phyloP scores from a whole-genome alignment of 2,888 invertebrate genomes.

The Thumatha senex region DNA sequence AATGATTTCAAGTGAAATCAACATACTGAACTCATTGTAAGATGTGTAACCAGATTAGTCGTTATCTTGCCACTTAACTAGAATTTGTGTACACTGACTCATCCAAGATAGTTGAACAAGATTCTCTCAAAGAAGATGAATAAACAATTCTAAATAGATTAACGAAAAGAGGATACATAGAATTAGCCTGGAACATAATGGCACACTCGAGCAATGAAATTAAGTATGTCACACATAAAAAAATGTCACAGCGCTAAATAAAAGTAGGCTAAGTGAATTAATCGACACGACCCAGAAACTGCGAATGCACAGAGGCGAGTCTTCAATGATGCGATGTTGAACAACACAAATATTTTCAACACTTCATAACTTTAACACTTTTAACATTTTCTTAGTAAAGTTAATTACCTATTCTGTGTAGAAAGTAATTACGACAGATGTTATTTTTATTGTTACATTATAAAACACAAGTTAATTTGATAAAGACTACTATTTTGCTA shows the following conservation, averaged over 20 bases:
- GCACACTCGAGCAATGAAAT: slow-evolving; percentile 59
- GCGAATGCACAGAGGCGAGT: slow-evolving; percentile 42
- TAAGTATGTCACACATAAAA: slow-evolving; percentile 73
- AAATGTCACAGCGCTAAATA: slow-evolving; percentile 74
- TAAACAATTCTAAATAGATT: slow-evolving; percentile 11
- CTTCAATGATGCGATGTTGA: slow-evolving; percentile 35
- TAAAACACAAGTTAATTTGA: too few relatives aligned
- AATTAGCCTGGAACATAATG: slow-evolving; percentile 38
- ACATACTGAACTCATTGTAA: slow-evolving; percentile 25
- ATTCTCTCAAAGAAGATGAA: slow-evolving; percentile 3
- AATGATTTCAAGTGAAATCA: slow-evolving; percentile 23
- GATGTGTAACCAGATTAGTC: slow-evolving; percentile 18
- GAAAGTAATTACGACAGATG: neutral
- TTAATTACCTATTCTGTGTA: neutral
- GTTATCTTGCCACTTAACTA: slow-evolving; percentile 19
- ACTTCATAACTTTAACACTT: slow-evolving; percentile 14
- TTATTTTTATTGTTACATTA: neutral
- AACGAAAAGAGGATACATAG: slow-evolving; percentile 13
- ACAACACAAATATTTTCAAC: slow-evolving; percentile 29
- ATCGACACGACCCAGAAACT: slow-evolving; percentile 79
- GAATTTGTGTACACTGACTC: slow-evolving; percentile 22
- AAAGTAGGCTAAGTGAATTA: slow-evolving; percentile 80
- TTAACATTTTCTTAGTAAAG: neutral
- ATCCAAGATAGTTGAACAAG: slow-evolving; percentile 8
- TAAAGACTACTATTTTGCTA: too few relatives aligned